Conservation (phyloP, 2,888 invertebrate species). For the Spisula subtruncata region DNA sequence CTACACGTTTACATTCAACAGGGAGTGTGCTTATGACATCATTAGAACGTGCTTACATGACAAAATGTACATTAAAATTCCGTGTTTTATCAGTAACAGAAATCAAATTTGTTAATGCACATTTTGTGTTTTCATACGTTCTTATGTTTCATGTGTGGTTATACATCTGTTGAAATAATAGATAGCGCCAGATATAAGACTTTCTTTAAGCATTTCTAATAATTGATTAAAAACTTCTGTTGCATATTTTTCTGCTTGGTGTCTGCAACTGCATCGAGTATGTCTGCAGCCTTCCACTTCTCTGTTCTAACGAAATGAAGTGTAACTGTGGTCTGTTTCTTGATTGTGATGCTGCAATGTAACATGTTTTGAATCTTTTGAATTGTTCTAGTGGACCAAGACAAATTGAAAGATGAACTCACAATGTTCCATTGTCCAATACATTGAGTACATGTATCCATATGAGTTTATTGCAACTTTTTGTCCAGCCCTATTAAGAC, state of each 20-base stretch:
- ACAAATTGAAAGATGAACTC: too few relatives aligned
- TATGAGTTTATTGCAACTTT: too few relatives aligned
- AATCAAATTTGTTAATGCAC: slow-evolving; percentile 26
- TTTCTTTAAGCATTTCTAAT: neutral
- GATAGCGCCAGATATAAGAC: neutral
- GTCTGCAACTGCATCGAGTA: too few relatives aligned
- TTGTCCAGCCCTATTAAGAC: too few relatives aligned
- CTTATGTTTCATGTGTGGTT: neutral
- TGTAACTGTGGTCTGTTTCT: too few relatives aligned
- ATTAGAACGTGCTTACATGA: neutral
- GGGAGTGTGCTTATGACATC: neutral
- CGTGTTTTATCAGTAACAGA: neutral
- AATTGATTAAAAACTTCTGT: neutral
- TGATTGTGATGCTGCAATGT: too few relatives aligned
- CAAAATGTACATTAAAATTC: neutral
- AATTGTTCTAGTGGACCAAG: too few relatives aligned
- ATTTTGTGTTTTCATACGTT: neutral
- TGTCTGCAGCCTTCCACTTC: too few relatives aligned
- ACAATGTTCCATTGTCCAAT: too few relatives aligned
- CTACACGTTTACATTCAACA: neutral
- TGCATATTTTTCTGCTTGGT: neutral
- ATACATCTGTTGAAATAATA: neutral
- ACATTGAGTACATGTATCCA: too few relatives aligned
- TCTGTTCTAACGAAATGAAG: too few relatives aligned
- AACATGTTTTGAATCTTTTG: too few relatives aligned